Conservation (phyloP, 2,888 invertebrate species). For the Apotomis turbidana region DNA sequence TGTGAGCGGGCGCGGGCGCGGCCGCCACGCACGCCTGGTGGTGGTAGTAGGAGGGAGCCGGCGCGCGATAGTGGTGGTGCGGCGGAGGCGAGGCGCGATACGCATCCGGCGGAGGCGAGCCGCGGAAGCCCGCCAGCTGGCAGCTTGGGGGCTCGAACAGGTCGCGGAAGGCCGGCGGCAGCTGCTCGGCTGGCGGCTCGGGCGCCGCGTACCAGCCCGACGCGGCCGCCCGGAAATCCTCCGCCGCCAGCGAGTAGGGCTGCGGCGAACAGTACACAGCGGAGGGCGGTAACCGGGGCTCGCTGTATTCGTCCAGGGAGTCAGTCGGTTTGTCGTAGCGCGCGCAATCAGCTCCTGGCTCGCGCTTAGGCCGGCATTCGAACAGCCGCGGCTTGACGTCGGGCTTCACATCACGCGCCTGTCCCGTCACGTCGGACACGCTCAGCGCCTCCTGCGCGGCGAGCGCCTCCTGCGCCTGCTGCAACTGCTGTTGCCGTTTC, state of each 20-base stretch:
- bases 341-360: conserved; percentile 85
- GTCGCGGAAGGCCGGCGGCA: conserved; percentile 76
- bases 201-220: conserved; percentile 83
- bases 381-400: conserved; percentile 86
- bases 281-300: conserved; percentile 82
- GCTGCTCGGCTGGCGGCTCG: conserved; percentile 74
- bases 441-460: conserved; percentile 75
- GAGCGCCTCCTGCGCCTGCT: conserved; percentile 79
- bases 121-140: conserved; percentile 79
- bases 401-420: conserved; percentile 82
- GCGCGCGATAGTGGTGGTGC: conserved; percentile 78
- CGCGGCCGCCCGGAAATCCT: conserved; percentile 81
- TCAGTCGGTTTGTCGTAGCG: conserved; percentile 79
- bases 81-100: conserved; percentile 76
- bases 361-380: conserved; percentile 88
- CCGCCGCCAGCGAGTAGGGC: conserved; percentile 79
- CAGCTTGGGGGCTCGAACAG: conserved; percentile 81
- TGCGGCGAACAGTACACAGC: conserved; percentile 82
- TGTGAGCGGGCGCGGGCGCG: conserved; percentile 76
- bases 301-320: conserved; percentile 75
- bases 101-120: conserved; percentile 72
- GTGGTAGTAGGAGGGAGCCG: conserved; percentile 80
- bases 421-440: conserved; percentile 68
- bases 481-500: conserved; percentile 88
- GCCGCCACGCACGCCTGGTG: conserved; percentile 85